phyloP scores from a whole-genome alignment of 1,140 invertebrate species.

The Myzus persicae region DNA sequence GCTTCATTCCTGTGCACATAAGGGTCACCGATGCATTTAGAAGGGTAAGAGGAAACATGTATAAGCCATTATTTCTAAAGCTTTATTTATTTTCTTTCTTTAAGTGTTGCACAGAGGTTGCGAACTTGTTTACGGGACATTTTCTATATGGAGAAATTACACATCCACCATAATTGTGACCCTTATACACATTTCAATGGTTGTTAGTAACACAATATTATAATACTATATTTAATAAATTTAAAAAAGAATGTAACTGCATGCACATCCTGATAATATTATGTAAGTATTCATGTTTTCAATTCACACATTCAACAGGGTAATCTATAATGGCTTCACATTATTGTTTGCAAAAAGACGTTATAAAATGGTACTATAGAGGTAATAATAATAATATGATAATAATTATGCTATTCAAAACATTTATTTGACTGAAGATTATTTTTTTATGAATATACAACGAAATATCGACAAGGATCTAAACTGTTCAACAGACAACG shows the following conservation, averaged over 20 bases:
- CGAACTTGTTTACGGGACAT: neutral
- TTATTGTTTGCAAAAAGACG: neutral
- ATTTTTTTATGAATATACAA: neutral
- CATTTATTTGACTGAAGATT: neutral
- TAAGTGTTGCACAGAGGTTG: conserved; percentile 50
- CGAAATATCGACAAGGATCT: neutral
- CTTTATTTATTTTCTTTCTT: conserved; percentile 52
- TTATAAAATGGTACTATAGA: neutral
- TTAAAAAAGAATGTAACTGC: neutral
- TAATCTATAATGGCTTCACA: neutral
- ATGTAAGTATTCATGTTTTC: neutral
- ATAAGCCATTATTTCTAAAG: conserved; percentile 57
- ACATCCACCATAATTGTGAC: neutral
- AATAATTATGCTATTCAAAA: neutral
- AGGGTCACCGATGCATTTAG: conserved; percentile 51
- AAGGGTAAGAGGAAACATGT: conserved; percentile 53
- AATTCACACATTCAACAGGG: neutral
- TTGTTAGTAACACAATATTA: conserved; percentile 1
- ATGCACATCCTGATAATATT: neutral
- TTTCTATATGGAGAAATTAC: neutral
- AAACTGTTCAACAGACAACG: neutral
- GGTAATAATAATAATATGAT: neutral
- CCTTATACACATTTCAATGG: neutral
- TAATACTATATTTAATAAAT: neutral
- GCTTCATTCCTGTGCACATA: neutral